phyloP scores from a whole-genome alignment of 1,140 invertebrate species.

The Drosophila ananassae region DNA sequence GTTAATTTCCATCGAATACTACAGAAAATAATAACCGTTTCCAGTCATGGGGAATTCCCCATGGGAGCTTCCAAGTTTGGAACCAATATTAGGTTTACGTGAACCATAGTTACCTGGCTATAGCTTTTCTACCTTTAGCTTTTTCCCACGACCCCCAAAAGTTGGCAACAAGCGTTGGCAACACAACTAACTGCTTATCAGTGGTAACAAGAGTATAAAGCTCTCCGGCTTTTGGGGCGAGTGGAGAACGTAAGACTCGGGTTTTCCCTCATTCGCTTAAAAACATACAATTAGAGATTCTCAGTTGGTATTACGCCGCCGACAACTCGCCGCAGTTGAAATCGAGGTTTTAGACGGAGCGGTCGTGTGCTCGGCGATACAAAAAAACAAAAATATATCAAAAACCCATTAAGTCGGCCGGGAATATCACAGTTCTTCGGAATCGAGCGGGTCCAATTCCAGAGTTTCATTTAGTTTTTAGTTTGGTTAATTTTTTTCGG shows the following conservation, averaged over 20 bases:
- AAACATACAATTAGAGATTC: neutral
- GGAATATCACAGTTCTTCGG: constrained; percentile 21
- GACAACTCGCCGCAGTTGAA: constrained; percentile 64
- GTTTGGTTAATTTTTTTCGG: constrained; percentile 9
- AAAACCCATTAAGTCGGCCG: neutral
- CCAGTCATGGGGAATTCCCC: constrained; percentile 17
- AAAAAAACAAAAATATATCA: constrained; percentile 8
- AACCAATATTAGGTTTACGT: neutral
- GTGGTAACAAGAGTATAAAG: constrained; percentile 43
- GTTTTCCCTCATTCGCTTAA: neutral
- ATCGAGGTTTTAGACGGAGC: constrained; percentile 46
- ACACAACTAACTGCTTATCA: constrained; percentile 39
- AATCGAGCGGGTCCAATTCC: constrained; percentile 11
- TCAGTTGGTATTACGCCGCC: constrained; percentile 40
- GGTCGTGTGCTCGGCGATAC: constrained; percentile 41
- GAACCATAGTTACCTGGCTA: neutral
- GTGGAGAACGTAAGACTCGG: neutral
- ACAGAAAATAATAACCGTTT: neutral
- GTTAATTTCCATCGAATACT: no score
- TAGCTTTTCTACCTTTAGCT: constrained; percentile 31
- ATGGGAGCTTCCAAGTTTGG: neutral
- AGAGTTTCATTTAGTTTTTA: constrained; percentile 12
- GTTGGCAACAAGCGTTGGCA: constrained; percentile 41
- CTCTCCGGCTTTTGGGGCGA: neutral
- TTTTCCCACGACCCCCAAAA: constrained; percentile 26